phyloP scores from a whole-genome alignment of 2,113 vertebrate species.

The Antennarius striatus region DNA sequence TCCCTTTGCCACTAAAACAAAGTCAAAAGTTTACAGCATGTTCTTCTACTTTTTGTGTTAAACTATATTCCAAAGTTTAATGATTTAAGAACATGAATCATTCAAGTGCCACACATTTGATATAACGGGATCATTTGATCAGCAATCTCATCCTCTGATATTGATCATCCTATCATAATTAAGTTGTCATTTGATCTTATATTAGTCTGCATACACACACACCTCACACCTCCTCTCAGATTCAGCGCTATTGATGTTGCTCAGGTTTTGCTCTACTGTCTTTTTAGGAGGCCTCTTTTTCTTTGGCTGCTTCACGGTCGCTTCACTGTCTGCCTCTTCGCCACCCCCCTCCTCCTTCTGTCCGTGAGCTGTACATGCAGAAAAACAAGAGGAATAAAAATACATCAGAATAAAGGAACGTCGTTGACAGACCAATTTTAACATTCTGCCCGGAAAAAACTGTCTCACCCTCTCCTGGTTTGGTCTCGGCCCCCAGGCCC shows the following conservation, averaged over 20 bases:
- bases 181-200: too few relatives aligned
- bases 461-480: slow-evolving; percentile 65
- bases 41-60: too few relatives aligned
- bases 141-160: too few relatives aligned
- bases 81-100: too few relatives aligned
- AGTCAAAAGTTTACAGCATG: too few relatives aligned
- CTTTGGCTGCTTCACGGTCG: slow-evolving; percentile 72
- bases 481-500: slow-evolving; percentile 83
- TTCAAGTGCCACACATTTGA: too few relatives aligned
- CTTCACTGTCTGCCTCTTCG: slow-evolving; percentile 40
- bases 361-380: slow-evolving; percentile 48
- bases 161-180: too few relatives aligned
- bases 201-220: background rate
- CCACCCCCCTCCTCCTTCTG: slow-evolving; percentile 29
- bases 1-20: too few relatives aligned
- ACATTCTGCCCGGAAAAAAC: background rate
- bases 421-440: background rate
- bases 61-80: too few relatives aligned
- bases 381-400: background rate
- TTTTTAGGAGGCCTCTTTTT: slow-evolving; percentile 82
- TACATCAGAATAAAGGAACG: background rate
- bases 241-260: slow-evolving; percentile 85
- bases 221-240: slow-evolving; percentile 85
- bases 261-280: slow-evolving; percentile 90
- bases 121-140: too few relatives aligned